A percentile compares a stretch with the other conserved stretches of the same genome.
Evolutionary conservation across 2,888 invertebrate species (phyloP).

Genomic region (Apamea crenata): DNA sequence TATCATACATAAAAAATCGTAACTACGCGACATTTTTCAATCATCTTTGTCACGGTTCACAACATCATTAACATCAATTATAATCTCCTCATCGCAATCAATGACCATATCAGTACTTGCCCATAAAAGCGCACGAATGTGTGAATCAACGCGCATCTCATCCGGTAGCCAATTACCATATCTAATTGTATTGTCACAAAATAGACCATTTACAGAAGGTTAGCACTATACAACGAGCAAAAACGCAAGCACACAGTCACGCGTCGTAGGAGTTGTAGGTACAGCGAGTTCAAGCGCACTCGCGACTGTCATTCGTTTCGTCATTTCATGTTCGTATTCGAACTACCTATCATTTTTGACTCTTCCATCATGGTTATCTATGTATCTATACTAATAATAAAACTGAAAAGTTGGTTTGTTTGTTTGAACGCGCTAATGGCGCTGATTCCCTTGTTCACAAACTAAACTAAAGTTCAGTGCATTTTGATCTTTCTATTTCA

Average conservation of each 20-base stretch:
- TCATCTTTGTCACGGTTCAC: conserved; percentile 25
- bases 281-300: neutral
- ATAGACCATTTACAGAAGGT: conserved; percentile 1
- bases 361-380: no score
- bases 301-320: neutral
- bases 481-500: no score
- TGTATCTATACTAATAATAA: no score
- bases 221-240: neutral
- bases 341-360: no score
- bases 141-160: conserved; percentile 31
- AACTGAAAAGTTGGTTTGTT: no score
- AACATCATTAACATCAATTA: conserved; percentile 23
- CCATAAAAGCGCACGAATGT: conserved; percentile 35
- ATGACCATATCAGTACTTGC: conserved; percentile 15
- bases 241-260: no score
- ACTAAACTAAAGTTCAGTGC: no score
- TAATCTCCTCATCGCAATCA: conserved; percentile 11
- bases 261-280: no score
- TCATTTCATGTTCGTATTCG: no score
- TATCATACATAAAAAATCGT: neutral
- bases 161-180: conserved; percentile 56
- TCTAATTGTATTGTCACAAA: conserved; percentile 32
- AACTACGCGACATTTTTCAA: neutral
- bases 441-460: no score
- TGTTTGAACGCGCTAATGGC: no score